Conservation (phyloP, 1,140 invertebrate species). For the Watersipora subatra region DNA sequence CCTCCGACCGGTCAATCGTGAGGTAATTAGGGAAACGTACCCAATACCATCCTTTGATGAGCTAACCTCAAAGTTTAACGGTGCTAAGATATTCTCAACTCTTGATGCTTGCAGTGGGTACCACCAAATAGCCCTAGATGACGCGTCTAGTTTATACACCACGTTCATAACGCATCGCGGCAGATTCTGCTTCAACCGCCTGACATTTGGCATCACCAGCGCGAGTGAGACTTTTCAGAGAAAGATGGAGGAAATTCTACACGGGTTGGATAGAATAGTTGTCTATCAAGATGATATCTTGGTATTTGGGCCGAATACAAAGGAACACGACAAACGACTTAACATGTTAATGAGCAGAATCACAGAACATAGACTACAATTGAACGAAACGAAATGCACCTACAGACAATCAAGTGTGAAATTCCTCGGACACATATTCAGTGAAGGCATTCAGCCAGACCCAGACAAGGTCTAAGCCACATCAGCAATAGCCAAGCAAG, state of each 20-base stretch:
- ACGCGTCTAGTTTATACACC: neutral
- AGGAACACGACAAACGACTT: conserved; percentile 16
- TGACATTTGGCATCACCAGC: conserved; percentile 10
- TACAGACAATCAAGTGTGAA: conserved; percentile 21
- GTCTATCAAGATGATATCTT: conserved; percentile 19
- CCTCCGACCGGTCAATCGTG: neutral
- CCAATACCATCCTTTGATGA: neutral
- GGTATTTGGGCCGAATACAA: conserved; percentile 12
- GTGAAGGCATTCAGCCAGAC: too few relatives aligned
- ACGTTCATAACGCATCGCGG: conserved; percentile 7
- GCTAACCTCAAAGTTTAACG: neutral
- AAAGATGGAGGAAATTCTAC: conserved; percentile 9
- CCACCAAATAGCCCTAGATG: neutral
- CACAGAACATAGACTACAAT: conserved; percentile 15
- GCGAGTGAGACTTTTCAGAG: conserved; percentile 11
- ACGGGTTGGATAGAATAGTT: conserved; percentile 10
- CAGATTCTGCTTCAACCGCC: conserved; percentile 10
- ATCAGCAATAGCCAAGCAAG: neutral
- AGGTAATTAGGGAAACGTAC: neutral
- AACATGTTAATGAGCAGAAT: conserved; percentile 15
- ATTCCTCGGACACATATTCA: conserved; percentile 32
- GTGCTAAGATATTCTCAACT: neutral
- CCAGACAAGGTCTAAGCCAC: conserved; percentile 27
- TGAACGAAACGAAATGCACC: conserved; percentile 32
- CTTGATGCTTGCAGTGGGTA: neutral